Percentiles rank a stretch among this genome's conserved stretches.
phyloP scores from a whole-genome alignment of 35 echinoderm and acorn worm genomes.

The Hemicentrotus pulcherrimus region DNA sequence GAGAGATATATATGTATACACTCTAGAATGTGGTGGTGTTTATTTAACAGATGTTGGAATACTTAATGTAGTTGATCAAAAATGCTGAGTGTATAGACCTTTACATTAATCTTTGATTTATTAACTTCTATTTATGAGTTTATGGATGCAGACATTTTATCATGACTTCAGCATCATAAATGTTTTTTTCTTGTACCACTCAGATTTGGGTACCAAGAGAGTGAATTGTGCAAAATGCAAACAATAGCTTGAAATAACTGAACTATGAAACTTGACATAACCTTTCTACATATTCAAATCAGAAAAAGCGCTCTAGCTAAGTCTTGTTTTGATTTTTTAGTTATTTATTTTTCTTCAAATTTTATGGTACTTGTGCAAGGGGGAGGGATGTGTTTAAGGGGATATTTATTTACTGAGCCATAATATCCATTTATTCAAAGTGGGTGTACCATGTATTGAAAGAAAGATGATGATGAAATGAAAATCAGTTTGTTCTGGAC shows the following conservation, averaged over 20 bases:
- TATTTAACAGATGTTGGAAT: no score
- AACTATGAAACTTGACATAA: neutral
- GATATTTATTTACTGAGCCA: neutral
- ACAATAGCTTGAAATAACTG: neutral
- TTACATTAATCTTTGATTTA: neutral
- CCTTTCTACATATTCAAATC: neutral
- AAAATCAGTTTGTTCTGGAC: neutral
- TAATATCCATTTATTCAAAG: neutral
- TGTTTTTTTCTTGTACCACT: neutral
- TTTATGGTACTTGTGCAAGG: conserved; percentile 11
- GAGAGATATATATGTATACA: no score
- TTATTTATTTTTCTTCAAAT: neutral
- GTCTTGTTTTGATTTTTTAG: neutral
- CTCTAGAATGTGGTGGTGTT: no score
- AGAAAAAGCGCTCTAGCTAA: neutral
- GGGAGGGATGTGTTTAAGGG: neutral
- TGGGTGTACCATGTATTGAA: neutral
- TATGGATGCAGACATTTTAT: no score
- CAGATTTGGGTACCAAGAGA: neutral
- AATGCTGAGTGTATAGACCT: neutral
- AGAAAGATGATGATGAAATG: neutral
- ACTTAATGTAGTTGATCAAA: neutral
- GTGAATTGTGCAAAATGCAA: neutral
- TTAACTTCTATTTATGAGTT: neutral
- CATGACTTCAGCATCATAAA: neutral